Evolutionary conservation across 2,797 vertebrate species (phyloP), one percentile per base, ranked within the genome.

Genomic region (Astyanax mexicanus): DNA sequence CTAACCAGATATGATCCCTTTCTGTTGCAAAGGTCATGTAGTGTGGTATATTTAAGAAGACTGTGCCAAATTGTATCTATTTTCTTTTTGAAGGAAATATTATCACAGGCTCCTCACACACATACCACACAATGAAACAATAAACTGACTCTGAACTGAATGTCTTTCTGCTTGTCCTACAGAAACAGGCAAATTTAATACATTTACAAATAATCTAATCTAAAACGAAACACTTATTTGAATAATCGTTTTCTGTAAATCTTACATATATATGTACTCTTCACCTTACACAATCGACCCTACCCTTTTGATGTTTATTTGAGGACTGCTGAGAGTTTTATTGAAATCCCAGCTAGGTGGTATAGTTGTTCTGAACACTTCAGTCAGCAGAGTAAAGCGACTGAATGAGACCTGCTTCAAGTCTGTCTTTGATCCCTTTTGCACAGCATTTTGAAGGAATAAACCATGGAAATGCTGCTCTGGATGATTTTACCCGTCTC

Each of bases 361-460:
- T 12, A n/a, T n/a, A 38, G 10, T 19, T 38, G 29, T 58, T 45
- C 42, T n/a, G 62, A 27, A 47, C 42, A 47, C 62, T 10, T 45
- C 27, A 29, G 23, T 47, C 40, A 47, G 62, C 42, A 66, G 23
- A 45, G 42, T 29, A 44, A 25, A 17, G 44, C 11, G 15, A 47
- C 51, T 66, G 23, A 66, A 66, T 66, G 13, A 66, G 21, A 66
- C 42, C 13, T 10, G 62, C 3, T 40, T n/a, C 23, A 47, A 19
- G 40, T 38, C 13, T 61, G 58, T 38, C 25, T 66, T 66, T 66
- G 42, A 66, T 66, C 42, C 17, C 40, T 12, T 21, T 47, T 42
- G 42, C 62, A 47, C 23, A 66, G 40, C 42, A 66, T 66, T 45
- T 32, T 17, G 23, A 11, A n/a, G 62, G 42, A 66, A 25, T 66